Conservation (phyloP, 2,113 vertebrate species). For the Enhydra lutris region DNA sequence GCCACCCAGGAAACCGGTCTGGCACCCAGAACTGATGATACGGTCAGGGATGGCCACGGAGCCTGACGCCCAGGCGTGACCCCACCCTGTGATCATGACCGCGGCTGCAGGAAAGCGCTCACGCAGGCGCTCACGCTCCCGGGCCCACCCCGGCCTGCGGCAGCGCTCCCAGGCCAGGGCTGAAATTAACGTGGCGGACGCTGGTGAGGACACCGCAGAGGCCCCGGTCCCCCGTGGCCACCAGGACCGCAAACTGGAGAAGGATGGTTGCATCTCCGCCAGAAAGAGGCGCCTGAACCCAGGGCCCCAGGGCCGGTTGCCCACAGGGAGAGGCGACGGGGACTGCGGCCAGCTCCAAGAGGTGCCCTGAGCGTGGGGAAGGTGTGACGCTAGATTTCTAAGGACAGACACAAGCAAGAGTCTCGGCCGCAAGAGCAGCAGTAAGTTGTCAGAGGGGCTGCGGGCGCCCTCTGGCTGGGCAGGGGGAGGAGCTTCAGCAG, state of each 20-base stretch:
- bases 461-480: not conserved
- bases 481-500: not conserved
- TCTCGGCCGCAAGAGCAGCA: too few relatives aligned
- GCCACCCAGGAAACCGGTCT: not conserved
- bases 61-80: not conserved
- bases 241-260: not conserved
- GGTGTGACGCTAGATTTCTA: not conserved
- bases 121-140: not conserved
- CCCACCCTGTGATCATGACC: rapidly evolving
- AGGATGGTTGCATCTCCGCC: not conserved
- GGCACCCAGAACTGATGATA: too few relatives aligned
- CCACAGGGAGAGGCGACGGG: not conserved
- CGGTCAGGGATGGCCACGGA: not conserved
- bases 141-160: not conserved
- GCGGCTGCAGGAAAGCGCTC: not conserved
- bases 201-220: not conserved
- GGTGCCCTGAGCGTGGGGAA: not conserved
- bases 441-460: not conserved
- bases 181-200: not conserved
- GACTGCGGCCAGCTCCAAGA: not conserved
- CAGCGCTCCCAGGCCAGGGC: not conserved
- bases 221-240: rapidly evolving
- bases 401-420: not conserved
- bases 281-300: not conserved
- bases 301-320: not conserved